Evolutionary conservation across 2,113 vertebrate species (phyloP).

Genomic region (Emydocephalus ijimae): DNA sequence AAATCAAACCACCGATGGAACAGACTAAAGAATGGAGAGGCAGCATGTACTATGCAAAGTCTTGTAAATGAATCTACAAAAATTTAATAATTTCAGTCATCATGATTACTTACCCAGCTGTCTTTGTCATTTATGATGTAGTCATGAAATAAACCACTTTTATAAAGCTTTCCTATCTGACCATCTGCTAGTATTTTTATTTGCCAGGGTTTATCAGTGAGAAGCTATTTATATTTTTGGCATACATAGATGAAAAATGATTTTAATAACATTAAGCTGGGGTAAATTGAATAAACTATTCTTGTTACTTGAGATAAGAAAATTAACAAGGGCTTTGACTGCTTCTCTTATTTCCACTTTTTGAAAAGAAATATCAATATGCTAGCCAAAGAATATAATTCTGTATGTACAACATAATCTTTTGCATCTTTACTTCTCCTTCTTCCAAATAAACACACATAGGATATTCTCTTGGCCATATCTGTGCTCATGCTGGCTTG

Average conservation of each 20-base stretch:
- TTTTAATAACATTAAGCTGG: not conserved
- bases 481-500: not conserved
- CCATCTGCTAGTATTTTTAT: not conserved
- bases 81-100: not conserved
- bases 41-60: not conserved
- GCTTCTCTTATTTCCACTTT: not conserved
- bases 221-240: not conserved
- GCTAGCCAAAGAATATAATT: not conserved
- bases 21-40: not conserved
- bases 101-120: not conserved
- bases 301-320: not conserved
- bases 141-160: not conserved
- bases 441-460: not conserved
- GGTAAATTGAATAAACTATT: not conserved
- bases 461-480: not conserved
- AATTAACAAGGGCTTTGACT: conserved; percentile 11
- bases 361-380: not conserved
- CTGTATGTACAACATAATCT: not conserved
- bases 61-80: not conserved
- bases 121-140: not conserved
- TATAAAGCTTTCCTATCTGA: not conserved
- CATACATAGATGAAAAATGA: not conserved
- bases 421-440: not conserved
- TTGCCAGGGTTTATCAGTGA: not conserved
- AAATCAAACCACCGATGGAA: not conserved